Evolutionary conservation across 2,113 vertebrate genomes (phyloP).

Genomic region (Shinisaurus crocodilurus): DNA sequence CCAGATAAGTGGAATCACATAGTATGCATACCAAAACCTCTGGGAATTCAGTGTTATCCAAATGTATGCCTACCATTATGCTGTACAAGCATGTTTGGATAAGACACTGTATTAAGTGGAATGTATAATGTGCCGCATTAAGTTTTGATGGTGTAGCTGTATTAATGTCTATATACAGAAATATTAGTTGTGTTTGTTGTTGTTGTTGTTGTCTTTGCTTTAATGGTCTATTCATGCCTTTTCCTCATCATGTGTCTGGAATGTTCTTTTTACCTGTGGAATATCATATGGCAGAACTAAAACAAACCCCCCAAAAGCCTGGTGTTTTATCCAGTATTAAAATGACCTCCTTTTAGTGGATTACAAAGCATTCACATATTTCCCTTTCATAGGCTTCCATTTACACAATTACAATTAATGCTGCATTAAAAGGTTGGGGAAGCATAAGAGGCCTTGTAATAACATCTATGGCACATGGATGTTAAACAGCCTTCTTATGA

Average conservation of each 20-base stretch:
- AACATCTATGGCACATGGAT: neutral
- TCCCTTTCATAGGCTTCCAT: fast-evolving
- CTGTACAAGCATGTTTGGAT: fast-evolving
- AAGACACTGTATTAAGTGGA: fast-evolving
- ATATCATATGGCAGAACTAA: conserved; percentile 29
- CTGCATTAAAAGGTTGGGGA: neutral
- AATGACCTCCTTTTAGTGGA: neutral
- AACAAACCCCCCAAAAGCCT: neutral
- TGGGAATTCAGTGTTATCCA: neutral
- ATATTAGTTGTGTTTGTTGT: neutral
- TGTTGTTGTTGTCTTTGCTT: neutral
- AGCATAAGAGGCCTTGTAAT: neutral
- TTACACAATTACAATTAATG: neutral
- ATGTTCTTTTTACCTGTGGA: conserved; percentile 14
- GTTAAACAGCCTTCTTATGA: conserved; percentile 23
- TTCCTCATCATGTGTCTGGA: neutral
- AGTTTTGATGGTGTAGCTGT: neutral
- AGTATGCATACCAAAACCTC: neutral
- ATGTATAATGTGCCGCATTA: neutral
- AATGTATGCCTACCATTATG: fast-evolving
- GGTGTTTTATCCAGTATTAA: neutral
- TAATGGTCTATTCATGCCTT: neutral
- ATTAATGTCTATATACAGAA: neutral
- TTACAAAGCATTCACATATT: neutral
- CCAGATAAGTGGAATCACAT: no score